Evolutionary conservation across 1,140 invertebrate genomes (phyloP), one percentile per base, ranked within the genome.

Genomic region (Chionoecetes opilio): DNA sequence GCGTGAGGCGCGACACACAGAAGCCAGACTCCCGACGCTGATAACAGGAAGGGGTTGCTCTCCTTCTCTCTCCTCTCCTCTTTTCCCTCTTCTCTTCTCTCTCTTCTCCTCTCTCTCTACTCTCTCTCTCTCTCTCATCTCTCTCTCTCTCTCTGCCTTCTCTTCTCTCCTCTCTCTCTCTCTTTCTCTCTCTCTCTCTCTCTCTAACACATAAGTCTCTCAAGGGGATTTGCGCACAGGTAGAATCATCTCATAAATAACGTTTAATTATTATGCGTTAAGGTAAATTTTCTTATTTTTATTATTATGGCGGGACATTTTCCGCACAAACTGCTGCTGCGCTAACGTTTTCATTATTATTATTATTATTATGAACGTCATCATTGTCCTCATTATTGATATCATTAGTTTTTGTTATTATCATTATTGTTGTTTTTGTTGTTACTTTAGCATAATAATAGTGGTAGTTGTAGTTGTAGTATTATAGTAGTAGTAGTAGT

Each of bases 11-110:
- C 63, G 63, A 5, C 63, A 75, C 63, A 75, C 21, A n/a, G 63
- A 75, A 75, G 63, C 63, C 63, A 75, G 63, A 75, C 63, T 75
- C 63, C 63, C 63, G n/a, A 75, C 63, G 6, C n/a, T 75, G 63
- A 75, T 75, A 75, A 75, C 63, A 75, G 63, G 63, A n/a, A 75
- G 63, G 26, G 63, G 63, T 17, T 75, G 63, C 63, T 11, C 26
- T 75, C 63, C n/a, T 26, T 75, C 63, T 75, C 63, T 75, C 63
- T 75, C 63, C n/a, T 26, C n/a, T 26, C n/a, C 63, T 21, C 21
- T 26, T 75, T 26, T 75, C 63, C n/a, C 63, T 75, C 63, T 75
- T 26, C n/a, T 26, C n/a, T 26, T 75, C 63, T 75, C 63, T 75
- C 63, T n/a, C 63, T 75, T 21, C 26, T 21, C 26, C 53, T 63